Evolutionary conservation across 2,888 invertebrate species (phyloP), one percentile per base, ranked within the genome.

Genomic region (Azorinus chamasolen): DNA sequence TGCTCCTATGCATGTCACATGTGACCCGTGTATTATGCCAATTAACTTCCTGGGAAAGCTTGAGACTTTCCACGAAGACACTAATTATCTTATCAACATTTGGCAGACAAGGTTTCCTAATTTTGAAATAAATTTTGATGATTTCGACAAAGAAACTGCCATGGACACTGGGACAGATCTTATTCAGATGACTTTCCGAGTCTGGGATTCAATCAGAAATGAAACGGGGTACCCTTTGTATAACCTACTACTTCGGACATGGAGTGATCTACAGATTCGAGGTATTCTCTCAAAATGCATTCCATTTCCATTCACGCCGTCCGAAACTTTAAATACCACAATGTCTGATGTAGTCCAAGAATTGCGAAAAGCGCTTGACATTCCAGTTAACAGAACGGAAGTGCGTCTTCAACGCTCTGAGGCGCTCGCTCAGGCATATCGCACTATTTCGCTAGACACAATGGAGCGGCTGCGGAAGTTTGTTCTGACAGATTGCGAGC

Each of bases 251-350:
- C 24, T 75, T 6, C 41, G 86, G 25, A 70, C 80, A 0, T 89
- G 89, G 89, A 72, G 75, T 27, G 81, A 83, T 50, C 55, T 88
- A 32, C 88, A 89, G 62, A 84, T 87, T 4, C 61, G 86, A 43
- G 89, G 89, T 8, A 62, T 85, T 25, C 27, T 89, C 1, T 78
- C 83, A 5, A 85, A 83, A 51, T 27, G 79, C 41, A 58, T 76
- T 0, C 25, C 58, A 0, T 68, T 86, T n/a, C 87, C 87, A 10
- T 80, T 80, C 50, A 69, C 61, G 20, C 50, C 65, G 10, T 48
- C 61, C 8, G 64, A 80, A 5, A 54, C 64, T 0, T 50, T 57
- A 6, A 59, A 20, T 12, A 27, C 85, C 8, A 79, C 79, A 6
- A 6, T 48, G 20, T n/a, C 32, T 3, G 55, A 45, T 10, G 75